Percentiles rank a stretch among this genome's conserved stretches.
Evolutionary conservation across 2,113 vertebrate genomes (phyloP).

Genomic region (human (Homo sapiens)): GRCh38 chr2:36498501-36499000

Average conservation of each 20-base stretch:
- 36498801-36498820: neutral
- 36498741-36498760: conserved; percentile 10
- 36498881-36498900: neutral
- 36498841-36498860: neutral
- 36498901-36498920: neutral
- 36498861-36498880: neutral
- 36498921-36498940: neutral
- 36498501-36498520: neutral
- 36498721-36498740: conserved; percentile 5
- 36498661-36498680: neutral
- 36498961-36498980: neutral
- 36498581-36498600: neutral
- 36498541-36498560: neutral
- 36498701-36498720: conserved; percentile 11
- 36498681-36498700: neutral
- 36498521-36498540: neutral
- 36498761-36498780: neutral
- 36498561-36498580: neutral
- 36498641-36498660: neutral
- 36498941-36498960: neutral
- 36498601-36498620: neutral
- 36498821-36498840: neutral
- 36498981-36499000: neutral
- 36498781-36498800: neutral
- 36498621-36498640: neutral